Evolutionary conservation across 2,888 invertebrate genomes (phyloP), one percentile per base, ranked within the genome.

Genomic region (Petrolisthes manimaculis): DNA sequence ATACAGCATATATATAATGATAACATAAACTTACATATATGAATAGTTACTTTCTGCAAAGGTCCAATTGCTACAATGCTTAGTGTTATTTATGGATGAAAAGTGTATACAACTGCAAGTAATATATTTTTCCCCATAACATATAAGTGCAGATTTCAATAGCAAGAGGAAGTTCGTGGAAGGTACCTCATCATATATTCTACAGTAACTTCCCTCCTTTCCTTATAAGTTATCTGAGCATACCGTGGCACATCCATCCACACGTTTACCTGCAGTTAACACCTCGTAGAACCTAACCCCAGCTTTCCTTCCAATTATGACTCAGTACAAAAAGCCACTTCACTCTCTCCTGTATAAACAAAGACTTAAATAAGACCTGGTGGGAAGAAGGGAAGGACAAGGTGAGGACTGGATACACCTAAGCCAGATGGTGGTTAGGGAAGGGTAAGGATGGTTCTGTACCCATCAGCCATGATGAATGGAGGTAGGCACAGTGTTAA

Each of bases 161-260:
- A 37, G 37, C 37, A 37, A 37, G 37, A 37, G 37, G 37, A 37
- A 37, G 37, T 37, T 37, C 37, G 37, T 37, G 37, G 37, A 37
- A 37, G 37, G 37, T 37, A 37, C 37, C 37, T 37, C 2, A 1
- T 37, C 37, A 37, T 37, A 37, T 37, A 37, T 37, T 37, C 37
- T 37, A 37, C 21, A 71, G 14, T 6, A 71, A 71, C 8, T n/a
- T 71, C 14, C 71, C 21, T 71, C 21, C 71, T n/a, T 71, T n/a
- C 71, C 71, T 71, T 71, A 71, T 71, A 71, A 71, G 21, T 71
- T n/a, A 71, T 71, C n/a, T 71, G 71, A 71, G 71, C 71, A 71
- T 71, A 18, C 71, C 71, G 21, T 21, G 21, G 21, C 71, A 71
- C 71, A 8, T 8, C 21, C 71, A n/a, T 71, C 71, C 71, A 71